Base-by-base conservation (phyloP, 2,888 invertebrate genomes). In the Autographa pulchrina region DNA sequence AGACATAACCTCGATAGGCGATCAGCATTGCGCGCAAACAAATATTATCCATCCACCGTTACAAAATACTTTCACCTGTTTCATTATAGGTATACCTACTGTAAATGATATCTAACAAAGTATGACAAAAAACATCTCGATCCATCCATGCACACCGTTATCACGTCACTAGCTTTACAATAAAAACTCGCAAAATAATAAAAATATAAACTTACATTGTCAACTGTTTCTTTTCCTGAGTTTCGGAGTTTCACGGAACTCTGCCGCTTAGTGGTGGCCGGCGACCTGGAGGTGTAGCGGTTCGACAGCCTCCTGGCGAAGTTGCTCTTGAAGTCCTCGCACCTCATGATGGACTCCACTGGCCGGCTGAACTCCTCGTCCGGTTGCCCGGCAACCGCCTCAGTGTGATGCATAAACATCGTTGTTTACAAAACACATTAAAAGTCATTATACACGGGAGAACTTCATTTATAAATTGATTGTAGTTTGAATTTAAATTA, bases 261-360 rank as follows among this genome's bases (percentile, higher is more conserved):
- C 54, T 92, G 92, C 73, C 89, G 87, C 72, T 87, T 91, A 0
- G 88, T 69, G 62, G 83, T 83, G 59, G 86, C 82, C 18, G 92
- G 88, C 32, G 93, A 83, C 76, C 90, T 91, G 74, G 92, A 88
- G 72, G 86, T 92, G 81, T 93, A 95, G 68, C 95, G 90, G 82
- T 94, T 93, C n/a, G 95, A 96, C 67, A 96, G 91, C 78, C 91
- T 93, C 83, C 95, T 92, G 1, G 95, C 95, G 76, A 96, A 96
- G 85, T 95, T 95, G 78, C 95, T 96, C 78, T 96, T 96, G 81
- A 96, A 96, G 83, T 96, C 94, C 78, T 95, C 94, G 85, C 94
- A 95, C 83, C 91, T 90, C 95, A 96, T 96, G 75, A 96, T 94
- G 20, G 94, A 93, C 88, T 96, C 95, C 65, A 95, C 94, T 62